phyloP scores from a whole-genome alignment of 2,113 vertebrate genomes.

The Pygoscelis adeliae region DNA sequence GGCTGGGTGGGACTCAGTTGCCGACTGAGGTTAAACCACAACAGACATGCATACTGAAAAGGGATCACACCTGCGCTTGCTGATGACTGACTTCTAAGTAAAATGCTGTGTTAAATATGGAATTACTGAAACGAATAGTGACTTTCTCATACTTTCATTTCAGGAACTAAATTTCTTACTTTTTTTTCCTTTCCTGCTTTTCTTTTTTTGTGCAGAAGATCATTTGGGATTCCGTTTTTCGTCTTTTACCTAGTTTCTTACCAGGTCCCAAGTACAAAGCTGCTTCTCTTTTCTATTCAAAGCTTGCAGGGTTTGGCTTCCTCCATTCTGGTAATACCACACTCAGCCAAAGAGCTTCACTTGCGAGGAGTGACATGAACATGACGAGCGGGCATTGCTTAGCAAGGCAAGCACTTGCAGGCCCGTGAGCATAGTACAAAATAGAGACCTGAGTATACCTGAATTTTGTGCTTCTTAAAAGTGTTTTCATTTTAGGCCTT shows the following conservation, averaged over 20 bases:
- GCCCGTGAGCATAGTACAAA: neutral
- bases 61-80: neutral
- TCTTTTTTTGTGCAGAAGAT: neutral
- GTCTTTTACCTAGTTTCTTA: neutral
- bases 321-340: neutral
- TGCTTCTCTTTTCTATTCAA: neutral
- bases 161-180: neutral
- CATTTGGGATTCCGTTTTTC: neutral
- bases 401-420: neutral
- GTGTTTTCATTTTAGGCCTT: neutral
- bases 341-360: neutral
- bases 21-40: too few species aligned
- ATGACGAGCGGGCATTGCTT: neutral
- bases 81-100: conserved; percentile 4
- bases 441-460: neutral
- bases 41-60: neutral
- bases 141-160: neutral
- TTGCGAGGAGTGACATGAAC: neutral
- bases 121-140: neutral
- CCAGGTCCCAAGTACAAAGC: neutral
- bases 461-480: neutral
- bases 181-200: neutral
- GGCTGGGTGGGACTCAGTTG: too few species aligned
- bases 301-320: neutral
- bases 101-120: conserved; percentile 35